Conservation (phyloP, 2,888 invertebrate species). For the Sphaeridia pumilis region DNA sequence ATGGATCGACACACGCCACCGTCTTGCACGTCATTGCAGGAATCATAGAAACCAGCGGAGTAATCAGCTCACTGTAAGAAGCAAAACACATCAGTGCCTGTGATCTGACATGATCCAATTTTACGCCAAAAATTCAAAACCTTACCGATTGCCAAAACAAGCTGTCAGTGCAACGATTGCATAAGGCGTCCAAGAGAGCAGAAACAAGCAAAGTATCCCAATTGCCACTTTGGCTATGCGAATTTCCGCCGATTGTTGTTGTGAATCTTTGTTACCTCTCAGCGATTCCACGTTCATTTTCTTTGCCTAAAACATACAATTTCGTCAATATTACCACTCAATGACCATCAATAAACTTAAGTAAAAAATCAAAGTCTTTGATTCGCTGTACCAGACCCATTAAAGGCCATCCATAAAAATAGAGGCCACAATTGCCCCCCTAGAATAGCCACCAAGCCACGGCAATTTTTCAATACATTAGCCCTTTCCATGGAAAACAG, state of each 20-base stretch:
- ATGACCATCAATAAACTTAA: too few species aligned
- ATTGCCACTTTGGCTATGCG: conserved; percentile 80
- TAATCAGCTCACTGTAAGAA: conserved; percentile 40
- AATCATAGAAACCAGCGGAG: conserved; percentile 58
- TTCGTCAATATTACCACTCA: too few species aligned
- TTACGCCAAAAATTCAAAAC: background rate
- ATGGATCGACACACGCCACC: conserved; percentile 84
- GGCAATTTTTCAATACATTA: too few species aligned
- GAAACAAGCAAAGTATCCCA: conserved; percentile 70
- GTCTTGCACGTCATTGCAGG: conserved; percentile 76
- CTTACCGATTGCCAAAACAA: conserved; percentile 61
- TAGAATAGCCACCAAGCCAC: too few species aligned
- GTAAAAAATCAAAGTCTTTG: too few species aligned
- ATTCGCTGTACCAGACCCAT: too few species aligned
- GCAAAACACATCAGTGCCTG: background rate
- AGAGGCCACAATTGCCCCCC: too few species aligned
- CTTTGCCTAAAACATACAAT: conserved; percentile 52
- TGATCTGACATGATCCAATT: background rate
- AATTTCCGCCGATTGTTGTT: conserved; percentile 62
- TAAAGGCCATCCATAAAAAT: too few species aligned
- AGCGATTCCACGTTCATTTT: conserved; percentile 85
- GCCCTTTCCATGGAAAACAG: too few species aligned
- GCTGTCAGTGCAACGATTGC: conserved; percentile 70
- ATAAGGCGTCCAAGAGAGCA: conserved; percentile 84
- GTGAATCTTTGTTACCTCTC: conserved; percentile 55